These are phyloP conservation scores for Heteractis magnifica DNA, from an alignment of 92 coral and sea anemone species.

Conservation along the genomic window DNA sequence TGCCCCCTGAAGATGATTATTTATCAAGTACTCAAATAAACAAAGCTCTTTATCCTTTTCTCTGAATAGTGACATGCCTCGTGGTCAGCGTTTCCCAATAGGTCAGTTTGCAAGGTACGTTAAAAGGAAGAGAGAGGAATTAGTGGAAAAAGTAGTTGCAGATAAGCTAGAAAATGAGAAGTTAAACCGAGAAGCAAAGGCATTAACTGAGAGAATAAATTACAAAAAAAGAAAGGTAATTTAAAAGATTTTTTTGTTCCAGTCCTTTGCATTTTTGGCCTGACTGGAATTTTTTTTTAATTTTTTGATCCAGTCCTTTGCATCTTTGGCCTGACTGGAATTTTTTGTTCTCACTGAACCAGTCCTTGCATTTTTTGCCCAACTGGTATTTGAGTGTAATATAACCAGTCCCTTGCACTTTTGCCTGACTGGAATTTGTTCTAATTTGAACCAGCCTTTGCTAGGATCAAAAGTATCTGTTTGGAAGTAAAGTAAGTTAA, in stretches of 20 bases:
- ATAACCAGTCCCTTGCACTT: conserved; percentile 13
- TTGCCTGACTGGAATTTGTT: conserved; percentile 18
- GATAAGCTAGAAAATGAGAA: conserved; percentile 1
- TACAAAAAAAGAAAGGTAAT: conserved; percentile 13
- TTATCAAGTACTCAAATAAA: conserved; percentile 10
- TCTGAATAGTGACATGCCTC: conserved; percentile 10
- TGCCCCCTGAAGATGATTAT: conserved; percentile 7
- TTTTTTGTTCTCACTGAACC: background rate
- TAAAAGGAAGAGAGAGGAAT: background rate
- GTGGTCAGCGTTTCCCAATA: conserved; percentile 10
- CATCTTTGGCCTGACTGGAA: conserved; percentile 17
- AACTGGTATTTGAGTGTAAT: conserved; percentile 10
- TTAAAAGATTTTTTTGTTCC: background rate
- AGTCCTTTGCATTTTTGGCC: conserved; percentile 24
- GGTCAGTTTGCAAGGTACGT: conserved; percentile 15
- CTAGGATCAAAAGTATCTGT: background rate
- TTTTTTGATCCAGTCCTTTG: conserved; percentile 15
- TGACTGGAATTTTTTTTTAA: conserved; percentile 1
- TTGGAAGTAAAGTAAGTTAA: background rate
- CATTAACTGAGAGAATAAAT: conserved; percentile 7
- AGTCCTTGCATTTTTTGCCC: conserved; percentile 15
- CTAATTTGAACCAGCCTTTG: conserved; percentile 12
- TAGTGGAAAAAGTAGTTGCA: conserved; percentile 9
- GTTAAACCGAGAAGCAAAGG: background rate
- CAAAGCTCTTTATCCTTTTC: conserved; percentile 8